phyloP scores from a whole-genome alignment of 2,888 invertebrate species.

The Campaea margaritaria region DNA sequence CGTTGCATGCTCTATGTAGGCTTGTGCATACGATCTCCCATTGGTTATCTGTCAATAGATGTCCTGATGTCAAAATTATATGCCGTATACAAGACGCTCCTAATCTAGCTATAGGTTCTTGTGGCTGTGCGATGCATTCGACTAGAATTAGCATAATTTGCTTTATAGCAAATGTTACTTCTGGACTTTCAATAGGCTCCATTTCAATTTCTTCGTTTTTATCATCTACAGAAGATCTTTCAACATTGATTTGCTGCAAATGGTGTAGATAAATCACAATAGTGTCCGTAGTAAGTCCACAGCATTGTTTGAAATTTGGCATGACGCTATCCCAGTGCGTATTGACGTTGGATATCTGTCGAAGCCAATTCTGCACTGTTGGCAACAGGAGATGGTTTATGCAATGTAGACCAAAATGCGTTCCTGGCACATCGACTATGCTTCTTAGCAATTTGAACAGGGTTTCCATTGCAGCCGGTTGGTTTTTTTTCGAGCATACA shows the following conservation, averaged over 20 bases:
- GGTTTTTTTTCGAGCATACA: constrained; percentile 94
- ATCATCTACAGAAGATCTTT: constrained; percentile 69
- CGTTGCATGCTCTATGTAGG: constrained; percentile 92
- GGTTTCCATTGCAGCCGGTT: constrained; percentile 94
- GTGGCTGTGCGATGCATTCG: constrained; percentile 95
- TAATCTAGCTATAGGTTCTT: constrained; percentile 94
- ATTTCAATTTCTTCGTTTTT: constrained; percentile 67
- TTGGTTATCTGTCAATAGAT: constrained; percentile 91
- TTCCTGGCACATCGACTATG: constrained; percentile 92
- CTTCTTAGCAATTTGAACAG: constrained; percentile 93
- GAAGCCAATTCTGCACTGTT: constrained; percentile 96
- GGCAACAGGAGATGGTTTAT: constrained; percentile 96
- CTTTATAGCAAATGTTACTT: constrained; percentile 91
- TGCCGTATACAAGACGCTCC: constrained; percentile 97
- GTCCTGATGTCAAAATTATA: constrained; percentile 92
- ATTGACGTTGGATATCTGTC: constrained; percentile 89
- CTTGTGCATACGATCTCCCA: constrained; percentile 95
- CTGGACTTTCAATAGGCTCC: constrained; percentile 84
- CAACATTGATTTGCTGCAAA: constrained; percentile 86
- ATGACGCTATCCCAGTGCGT: constrained; percentile 91
- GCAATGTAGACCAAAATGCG: constrained; percentile 95
- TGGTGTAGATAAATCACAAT: constrained; percentile 94
- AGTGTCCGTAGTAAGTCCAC: constrained; percentile 96
- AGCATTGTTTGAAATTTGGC: constrained; percentile 97
- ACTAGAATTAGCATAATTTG: constrained; percentile 94